Evolutionary conservation across 2,113 vertebrate genomes (phyloP).

Genomic region (Scartelaos histophorus): DNA sequence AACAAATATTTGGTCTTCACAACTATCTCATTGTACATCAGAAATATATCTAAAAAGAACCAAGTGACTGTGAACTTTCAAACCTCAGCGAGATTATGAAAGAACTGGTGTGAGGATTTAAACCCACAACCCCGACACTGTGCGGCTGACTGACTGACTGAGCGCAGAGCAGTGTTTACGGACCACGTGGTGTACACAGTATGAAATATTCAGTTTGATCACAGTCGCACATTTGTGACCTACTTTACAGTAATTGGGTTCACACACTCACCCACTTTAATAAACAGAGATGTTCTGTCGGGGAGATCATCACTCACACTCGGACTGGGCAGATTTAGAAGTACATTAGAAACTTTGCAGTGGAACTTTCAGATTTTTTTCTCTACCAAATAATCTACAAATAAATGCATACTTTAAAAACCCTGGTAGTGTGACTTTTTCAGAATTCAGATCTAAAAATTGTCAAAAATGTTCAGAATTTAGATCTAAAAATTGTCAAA

Average conservation of each 20-base stretch:
- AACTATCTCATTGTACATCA: too few species aligned
- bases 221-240: conserved; percentile 70
- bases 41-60: not conserved
- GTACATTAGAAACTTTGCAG: not conserved
- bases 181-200: conserved; percentile 26
- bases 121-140: not conserved
- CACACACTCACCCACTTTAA: conserved; percentile 69
- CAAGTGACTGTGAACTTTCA: too few species aligned
- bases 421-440: not conserved
- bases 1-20: too few species aligned
- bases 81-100: not conserved
- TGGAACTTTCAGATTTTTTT: not conserved
- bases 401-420: not conserved
- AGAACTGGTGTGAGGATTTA: not conserved
- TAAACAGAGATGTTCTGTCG: conserved; percentile 70
- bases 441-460: not conserved
- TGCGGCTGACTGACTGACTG: not conserved
- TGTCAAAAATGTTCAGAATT: not conserved
- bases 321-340: not conserved
- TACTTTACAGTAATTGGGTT: conserved; percentile 76
- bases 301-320: conserved; percentile 50
- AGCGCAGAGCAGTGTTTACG: not conserved
- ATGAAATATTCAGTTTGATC: conserved; percentile 77
- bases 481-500: not conserved
- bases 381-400: not conserved